Percentiles rank a stretch among this genome's conserved stretches.
phyloP scores from a whole-genome alignment of 1,140 invertebrate genomes.

The Idris sp. region DNA sequence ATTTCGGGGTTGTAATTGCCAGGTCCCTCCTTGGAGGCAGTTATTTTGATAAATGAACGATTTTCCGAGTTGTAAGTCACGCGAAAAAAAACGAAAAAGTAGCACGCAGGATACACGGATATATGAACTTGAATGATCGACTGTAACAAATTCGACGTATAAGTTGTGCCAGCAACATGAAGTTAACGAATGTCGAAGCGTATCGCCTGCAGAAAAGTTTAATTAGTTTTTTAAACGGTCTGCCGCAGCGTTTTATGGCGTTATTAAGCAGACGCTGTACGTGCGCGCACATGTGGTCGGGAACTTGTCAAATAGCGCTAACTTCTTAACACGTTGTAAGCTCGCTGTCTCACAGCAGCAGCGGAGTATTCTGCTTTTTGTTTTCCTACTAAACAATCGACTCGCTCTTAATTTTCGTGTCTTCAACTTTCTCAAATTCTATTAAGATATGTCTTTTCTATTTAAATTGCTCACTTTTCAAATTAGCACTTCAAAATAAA shows the following conservation, averaged over 20 bases:
- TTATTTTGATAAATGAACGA: constrained; percentile 58
- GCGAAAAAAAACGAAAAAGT: constrained; percentile 31
- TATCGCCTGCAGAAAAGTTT: constrained; percentile 65
- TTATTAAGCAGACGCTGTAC: constrained; percentile 60
- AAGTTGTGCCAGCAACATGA: constrained; percentile 57
- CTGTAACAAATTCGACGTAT: constrained; percentile 65
- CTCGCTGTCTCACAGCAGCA: constrained; percentile 30
- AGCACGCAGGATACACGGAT: constrained; percentile 38
- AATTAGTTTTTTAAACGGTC: constrained; percentile 66
- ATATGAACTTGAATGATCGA: constrained; percentile 60
- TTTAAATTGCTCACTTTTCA: too few relatives aligned
- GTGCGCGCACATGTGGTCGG: constrained; percentile 57
- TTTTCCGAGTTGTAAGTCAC: constrained; percentile 49
- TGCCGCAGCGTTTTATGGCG: constrained; percentile 64
- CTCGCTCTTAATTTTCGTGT: constrained; percentile 47
- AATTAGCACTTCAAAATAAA: too few relatives aligned
- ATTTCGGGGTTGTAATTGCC: constrained; percentile 30
- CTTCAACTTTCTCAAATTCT: constrained; percentile 37
- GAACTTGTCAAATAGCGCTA: constrained; percentile 58
- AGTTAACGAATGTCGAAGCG: constrained; percentile 65
- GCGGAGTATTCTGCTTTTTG: constrained; percentile 25
- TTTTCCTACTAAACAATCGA: constrained; percentile 49
- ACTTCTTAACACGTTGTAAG: constrained; percentile 62
- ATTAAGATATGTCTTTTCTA: constrained; percentile 28
- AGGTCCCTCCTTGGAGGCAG: constrained; percentile 11